Percentiles rank a stretch among this genome's conserved stretches.
Conservation (phyloP, 2,797 vertebrate genomes). For the Sebastolobus altivelis region DNA sequence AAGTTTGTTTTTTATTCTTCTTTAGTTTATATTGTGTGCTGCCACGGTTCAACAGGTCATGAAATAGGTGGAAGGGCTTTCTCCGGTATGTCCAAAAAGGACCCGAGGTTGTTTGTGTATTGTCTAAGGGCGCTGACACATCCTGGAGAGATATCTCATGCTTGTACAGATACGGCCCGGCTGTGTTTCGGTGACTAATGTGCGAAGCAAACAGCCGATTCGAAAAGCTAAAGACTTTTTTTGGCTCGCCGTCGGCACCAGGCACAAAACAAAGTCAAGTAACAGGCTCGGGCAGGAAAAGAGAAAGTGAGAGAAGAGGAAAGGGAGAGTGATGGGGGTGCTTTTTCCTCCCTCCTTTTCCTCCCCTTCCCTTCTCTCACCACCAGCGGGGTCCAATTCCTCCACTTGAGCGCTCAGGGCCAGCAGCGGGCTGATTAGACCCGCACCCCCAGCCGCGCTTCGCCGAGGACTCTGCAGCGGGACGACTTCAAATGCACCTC, state of each 20-base stretch:
- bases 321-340: conserved; percentile 50
- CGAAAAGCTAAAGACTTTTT: conserved; percentile 38
- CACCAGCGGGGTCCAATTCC: conserved; percentile 90
- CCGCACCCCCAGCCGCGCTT: conserved; percentile 90
- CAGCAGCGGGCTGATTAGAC: conserved; percentile 93
- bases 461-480: conserved; percentile 88
- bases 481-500: conserved; percentile 96
- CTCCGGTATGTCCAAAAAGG: conserved; percentile 51
- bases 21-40: conserved; percentile 44
- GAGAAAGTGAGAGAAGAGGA: conserved; percentile 67
- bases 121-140: conserved; percentile 76
- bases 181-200: conserved; percentile 62
- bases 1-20: conserved; percentile 52
- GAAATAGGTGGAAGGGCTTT: conserved; percentile 67
- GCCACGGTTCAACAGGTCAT: conserved; percentile 66
- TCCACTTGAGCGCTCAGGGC: conserved; percentile 97
- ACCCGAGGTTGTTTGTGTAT: conserved; percentile 74
- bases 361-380: conserved; percentile 61
- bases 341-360: conserved; percentile 41
- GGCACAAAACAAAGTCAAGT: conserved; percentile 55
- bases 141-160: conserved; percentile 69
- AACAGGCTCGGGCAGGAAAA: conserved; percentile 55
- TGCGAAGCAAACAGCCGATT: conserved; percentile 34
- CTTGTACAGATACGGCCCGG: conserved; percentile 49
- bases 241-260: conserved; percentile 52